Evolutionary conservation across 2,113 vertebrate genomes (phyloP), one percentile per base, ranked within the genome.

Genomic region (Turdus rufiventris): DNA sequence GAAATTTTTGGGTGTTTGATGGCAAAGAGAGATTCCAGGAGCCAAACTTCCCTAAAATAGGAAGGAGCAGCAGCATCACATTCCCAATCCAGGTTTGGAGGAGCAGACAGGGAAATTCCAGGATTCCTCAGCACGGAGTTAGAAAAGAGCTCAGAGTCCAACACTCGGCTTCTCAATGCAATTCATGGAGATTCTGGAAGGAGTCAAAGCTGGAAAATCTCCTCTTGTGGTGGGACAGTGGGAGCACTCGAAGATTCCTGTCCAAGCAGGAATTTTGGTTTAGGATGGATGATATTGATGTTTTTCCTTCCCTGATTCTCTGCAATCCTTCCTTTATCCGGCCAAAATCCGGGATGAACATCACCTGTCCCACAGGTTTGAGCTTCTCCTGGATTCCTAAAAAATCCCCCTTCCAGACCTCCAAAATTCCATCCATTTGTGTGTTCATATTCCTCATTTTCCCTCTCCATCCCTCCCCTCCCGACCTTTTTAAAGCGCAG

Each of bases 121-220:
- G 23, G 4, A 10, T 57, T n/a, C 8, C 4, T 33, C 2, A 28
- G 40, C n/a, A 38, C 4, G 0, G 62, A 31, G 20, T 1, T 38
- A 42, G 63, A 11, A 18, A 12, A 50, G 34, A 8, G 1, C 34
- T 42, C 34, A 0, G 18, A 60, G 24, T 7, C 29, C n/a, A 18
- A 18, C 8, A 23, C 26, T 38, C 1, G 18, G 28, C 18, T 45
- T 14, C 43, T 29, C 15, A 1, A 3, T 1, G 14, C 1, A 18
- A 14, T n/a, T 11, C 14, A 1, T 7, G 54, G 65, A n/a, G 43
- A 40, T 42, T 58, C 17, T 6, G 34, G 78, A n/a, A 21, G 18
- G 53, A 48, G 10, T 3, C 29, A 21, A 18, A 60, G 2, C 12
- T 60, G 65, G 66, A 18, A 60, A 70, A 82, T 23, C 6, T 29